A percentile compares a stretch with the other conserved stretches of the same genome.
These are phyloP conservation scores for Oreohelix idahoensis DNA, from an alignment of 1,140 invertebrate genomes.

Conservation along the genomic window DNA sequence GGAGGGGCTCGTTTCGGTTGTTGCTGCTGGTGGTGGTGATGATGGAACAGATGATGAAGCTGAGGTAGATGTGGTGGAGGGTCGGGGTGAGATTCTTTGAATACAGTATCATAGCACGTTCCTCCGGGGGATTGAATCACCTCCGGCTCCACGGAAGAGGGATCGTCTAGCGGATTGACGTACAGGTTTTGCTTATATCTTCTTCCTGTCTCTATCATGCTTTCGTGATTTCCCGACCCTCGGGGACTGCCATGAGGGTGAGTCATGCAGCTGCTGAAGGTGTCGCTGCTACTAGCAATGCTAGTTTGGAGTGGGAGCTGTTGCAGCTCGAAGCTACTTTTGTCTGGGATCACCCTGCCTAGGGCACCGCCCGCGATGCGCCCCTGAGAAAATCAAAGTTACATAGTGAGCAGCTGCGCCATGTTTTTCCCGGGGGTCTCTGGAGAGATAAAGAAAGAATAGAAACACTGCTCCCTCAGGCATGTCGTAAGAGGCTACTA, in stretches of 20 bases:
- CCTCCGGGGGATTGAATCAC: constrained; percentile 36
- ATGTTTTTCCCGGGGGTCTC: no score
- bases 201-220: background rate
- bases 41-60: constrained; percentile 40
- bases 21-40: constrained; percentile 41
- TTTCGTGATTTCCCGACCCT: constrained; percentile 43
- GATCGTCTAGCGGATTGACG: constrained; percentile 86
- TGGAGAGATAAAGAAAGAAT: no score
- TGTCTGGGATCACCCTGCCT: constrained; percentile 14
- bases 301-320: constrained; percentile 75
- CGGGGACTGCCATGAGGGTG: constrained; percentile 79
- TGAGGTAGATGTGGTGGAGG: constrained; percentile 36
- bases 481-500: no score
- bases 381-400: constrained; percentile 24
- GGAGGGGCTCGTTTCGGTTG: background rate
- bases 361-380: background rate
- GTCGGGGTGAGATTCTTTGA: constrained; percentile 38
- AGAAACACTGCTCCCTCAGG: no score
- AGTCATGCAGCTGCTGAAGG: constrained; percentile 95
- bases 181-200: constrained; percentile 83
- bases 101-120: constrained; percentile 36
- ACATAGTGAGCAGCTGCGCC: background rate
- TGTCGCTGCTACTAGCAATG: constrained; percentile 82
- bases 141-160: constrained; percentile 64
- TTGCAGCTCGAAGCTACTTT: constrained; percentile 82